Evolutionary conservation across 2,888 invertebrate genomes (phyloP), one percentile per base, ranked within the genome.

Genomic region (Amiota mariae): DNA sequence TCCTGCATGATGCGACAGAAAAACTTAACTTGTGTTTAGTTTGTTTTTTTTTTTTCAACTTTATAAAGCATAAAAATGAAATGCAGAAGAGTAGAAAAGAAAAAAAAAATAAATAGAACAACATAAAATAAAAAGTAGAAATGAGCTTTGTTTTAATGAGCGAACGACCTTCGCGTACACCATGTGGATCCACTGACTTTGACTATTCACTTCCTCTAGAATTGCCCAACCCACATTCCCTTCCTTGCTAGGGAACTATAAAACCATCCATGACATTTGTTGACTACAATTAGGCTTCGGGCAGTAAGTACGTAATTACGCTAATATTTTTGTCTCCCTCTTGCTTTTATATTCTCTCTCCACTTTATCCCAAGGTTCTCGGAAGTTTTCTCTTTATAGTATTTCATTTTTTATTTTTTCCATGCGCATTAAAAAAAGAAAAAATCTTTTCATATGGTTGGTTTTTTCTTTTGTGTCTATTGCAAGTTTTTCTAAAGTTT

Each of bases 271-370:
- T 20, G 48, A 66, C 66, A 66, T 66, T 66, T 66, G 66, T 66
- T 66, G 48, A 49, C 48, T 66, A 49, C 48, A 66, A 66, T 66
- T 66, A 66, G 66, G 47, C 66, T 66, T 49, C 66, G 66, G 66
- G 66, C 66, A 66, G 66, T 66, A 18, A 66, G 66, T 66, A 66
- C 66, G 18, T 66, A 66, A 66, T 66, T 66, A 66, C 66, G 66
- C 36, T 66, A 66, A 66, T 66, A 66, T 66, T 49, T 48, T 18
- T 48, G 15, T 66, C 15, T 66, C 18, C n/a, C 4, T 54, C 15
- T 54, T 10, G 4, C 2, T 54, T 36, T 36, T 63, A 63, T 20
- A 1, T 20, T 9, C 2, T 59, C 20, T 59, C 18, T 59, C 20
- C 18, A n/a, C 11, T 59, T 59, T 20, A 36, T 36, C 6, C 36